Conservation (phyloP, 2,113 vertebrate genomes). For the Scomber japonicus region DNA sequence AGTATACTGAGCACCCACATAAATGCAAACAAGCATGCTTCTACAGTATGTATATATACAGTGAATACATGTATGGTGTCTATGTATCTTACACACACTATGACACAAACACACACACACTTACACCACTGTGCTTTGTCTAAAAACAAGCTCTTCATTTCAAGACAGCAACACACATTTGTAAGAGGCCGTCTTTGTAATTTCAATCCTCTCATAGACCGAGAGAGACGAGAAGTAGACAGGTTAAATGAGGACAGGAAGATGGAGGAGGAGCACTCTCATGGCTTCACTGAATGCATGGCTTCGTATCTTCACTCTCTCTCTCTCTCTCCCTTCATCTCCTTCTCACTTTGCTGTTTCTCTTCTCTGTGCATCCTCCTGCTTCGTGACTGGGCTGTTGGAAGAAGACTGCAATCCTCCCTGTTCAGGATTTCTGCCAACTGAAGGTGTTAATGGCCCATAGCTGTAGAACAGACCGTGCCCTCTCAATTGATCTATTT, state of each 20-base stretch:
- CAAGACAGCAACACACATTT: slow-evolving; percentile 8
- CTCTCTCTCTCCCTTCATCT: not conserved
- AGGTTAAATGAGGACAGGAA: slow-evolving; percentile 49
- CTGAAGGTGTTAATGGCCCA: slow-evolving; percentile 67
- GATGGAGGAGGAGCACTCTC: slow-evolving; percentile 16
- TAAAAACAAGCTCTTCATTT: not conserved
- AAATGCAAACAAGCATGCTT: too few relatives aligned
- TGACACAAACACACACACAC: not conserved
- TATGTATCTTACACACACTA: not conserved
- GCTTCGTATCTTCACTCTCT: slow-evolving; percentile 6
- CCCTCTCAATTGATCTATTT: slow-evolving; percentile 28
- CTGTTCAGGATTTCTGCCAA: slow-evolving; percentile 42
- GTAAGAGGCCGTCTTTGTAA: slow-evolving; percentile 3
- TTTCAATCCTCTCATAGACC: not conserved
- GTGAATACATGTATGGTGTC: too few relatives aligned
- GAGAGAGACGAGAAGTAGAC: not conserved
- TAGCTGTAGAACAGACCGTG: slow-evolving; percentile 49
- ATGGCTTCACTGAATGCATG: slow-evolving; percentile 44
- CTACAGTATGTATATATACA: too few relatives aligned
- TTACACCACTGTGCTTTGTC: not conserved
- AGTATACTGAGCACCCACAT: too few relatives aligned
- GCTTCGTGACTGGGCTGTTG: slow-evolving; percentile 54
- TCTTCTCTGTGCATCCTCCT: slow-evolving; percentile 25
- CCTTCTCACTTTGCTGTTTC: slow-evolving; percentile 11
- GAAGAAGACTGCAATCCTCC: slow-evolving; percentile 32